These are phyloP conservation scores for Abscondita cerata DNA, from an alignment of 2,888 invertebrate genomes.

Conservation along the genomic window DNA sequence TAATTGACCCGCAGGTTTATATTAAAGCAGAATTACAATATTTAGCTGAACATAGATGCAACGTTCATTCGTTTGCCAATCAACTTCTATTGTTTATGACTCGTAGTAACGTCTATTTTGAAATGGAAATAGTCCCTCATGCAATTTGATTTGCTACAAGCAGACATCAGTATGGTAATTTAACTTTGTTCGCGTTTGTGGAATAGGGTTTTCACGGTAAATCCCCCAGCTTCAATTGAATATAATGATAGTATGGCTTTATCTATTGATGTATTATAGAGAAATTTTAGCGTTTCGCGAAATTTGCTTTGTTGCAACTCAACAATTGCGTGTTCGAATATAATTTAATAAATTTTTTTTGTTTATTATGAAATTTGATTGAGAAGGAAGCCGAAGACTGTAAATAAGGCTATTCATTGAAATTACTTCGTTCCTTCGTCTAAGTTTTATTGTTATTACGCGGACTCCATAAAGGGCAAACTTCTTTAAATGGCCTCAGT, in stretches of 20 bases:
- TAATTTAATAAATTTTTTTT: too few relatives aligned
- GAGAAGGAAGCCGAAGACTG: constrained; percentile 14
- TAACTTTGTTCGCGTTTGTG: constrained; percentile 34
- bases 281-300: too few relatives aligned
- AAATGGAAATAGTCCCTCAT: constrained; percentile 32
- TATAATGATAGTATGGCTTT: constrained; percentile 27
- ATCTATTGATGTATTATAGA: not conserved
- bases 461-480: constrained; percentile 43
- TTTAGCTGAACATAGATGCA: constrained; percentile 14
- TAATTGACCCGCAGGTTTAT: constrained; percentile 21
- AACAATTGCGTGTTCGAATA: too few relatives aligned
- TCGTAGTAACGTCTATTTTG: constrained; percentile 29
- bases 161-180: constrained; percentile 34
- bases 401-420: constrained; percentile 33
- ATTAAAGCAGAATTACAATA: constrained; percentile 26
- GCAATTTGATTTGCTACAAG: constrained; percentile 31
- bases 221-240: constrained; percentile 31
- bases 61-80: constrained; percentile 32
- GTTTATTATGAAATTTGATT: constrained; percentile 20
- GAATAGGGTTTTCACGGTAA: constrained; percentile 32
- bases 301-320: too few relatives aligned
- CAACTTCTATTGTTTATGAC: constrained; percentile 36
- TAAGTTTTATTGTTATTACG: constrained; percentile 43
- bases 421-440: constrained; percentile 32
- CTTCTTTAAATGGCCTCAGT: constrained; percentile 41